These are phyloP conservation scores for Myocastor coypus DNA, from an alignment of 2,113 vertebrate genomes.

Conservation along the genomic window DNA sequence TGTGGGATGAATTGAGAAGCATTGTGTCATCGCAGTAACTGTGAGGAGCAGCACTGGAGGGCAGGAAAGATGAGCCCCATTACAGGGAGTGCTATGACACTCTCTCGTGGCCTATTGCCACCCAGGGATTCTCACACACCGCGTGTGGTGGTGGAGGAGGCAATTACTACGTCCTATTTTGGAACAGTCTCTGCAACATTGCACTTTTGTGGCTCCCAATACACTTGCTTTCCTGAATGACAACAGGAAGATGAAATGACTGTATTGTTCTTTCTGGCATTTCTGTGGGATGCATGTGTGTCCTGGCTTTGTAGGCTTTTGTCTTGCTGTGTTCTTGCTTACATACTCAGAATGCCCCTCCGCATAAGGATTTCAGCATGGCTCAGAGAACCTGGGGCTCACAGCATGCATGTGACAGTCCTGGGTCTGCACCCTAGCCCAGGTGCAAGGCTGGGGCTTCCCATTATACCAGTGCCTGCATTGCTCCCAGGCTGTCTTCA, in stretches of 20 bases:
- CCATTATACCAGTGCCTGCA: not conserved
- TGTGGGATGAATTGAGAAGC: not conserved
- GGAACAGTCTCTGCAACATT: slow-evolving; percentile 66
- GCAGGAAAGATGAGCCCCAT: not conserved
- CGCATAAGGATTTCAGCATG: not conserved
- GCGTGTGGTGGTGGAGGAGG: not conserved
- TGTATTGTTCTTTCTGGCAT: not conserved
- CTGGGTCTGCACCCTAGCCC: not conserved
- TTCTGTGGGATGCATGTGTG: fast-evolving
- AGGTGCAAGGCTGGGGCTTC: not conserved
- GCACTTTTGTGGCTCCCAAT: slow-evolving; percentile 74
- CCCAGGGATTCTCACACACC: slow-evolving; percentile 42
- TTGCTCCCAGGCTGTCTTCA: not conserved
- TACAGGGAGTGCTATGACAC: not conserved
- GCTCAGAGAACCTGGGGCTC: not conserved
- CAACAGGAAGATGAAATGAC: not conserved
- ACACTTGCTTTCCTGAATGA: slow-evolving; percentile 59
- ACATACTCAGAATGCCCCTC: not conserved
- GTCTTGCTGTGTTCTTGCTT: slow-evolving; percentile 22
- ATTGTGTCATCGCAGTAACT: not conserved
- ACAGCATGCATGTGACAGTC: not conserved
- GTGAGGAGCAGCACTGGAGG: not conserved
- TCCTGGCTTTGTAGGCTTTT: not conserved
- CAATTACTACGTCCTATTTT: slow-evolving; percentile 63
- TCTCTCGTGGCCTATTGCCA: slow-evolving; percentile 49